A percentile compares a stretch with the other conserved stretches of the same genome.
These are phyloP conservation scores for Protobothrops mucrosquamatus DNA, from an alignment of 2,113 vertebrate species.

Conservation along the genomic window DNA sequence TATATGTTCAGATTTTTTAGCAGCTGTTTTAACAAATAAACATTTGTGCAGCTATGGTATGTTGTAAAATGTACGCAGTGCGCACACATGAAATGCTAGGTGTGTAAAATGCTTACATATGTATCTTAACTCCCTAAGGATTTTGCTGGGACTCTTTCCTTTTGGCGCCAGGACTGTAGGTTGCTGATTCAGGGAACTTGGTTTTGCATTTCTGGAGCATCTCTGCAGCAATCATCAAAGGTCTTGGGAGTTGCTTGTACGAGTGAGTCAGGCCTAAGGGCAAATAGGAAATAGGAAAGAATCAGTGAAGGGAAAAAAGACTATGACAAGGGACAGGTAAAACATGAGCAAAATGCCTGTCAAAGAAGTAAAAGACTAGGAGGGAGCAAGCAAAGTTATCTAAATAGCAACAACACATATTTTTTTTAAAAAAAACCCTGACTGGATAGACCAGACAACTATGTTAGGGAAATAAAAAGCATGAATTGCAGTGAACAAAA, in stretches of 20 bases:
- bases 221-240: background rate
- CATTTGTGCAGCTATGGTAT: background rate
- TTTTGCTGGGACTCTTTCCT: conserved; percentile 33
- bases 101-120: background rate
- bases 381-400: background rate
- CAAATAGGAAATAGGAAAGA: conserved; percentile 11
- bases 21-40: background rate
- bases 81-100: background rate
- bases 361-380: background rate
- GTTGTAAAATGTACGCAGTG: background rate
- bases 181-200: background rate
- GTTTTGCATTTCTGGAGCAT: background rate
- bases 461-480: background rate
- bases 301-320: background rate
- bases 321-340: background rate
- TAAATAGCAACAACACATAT: background rate
- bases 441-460: background rate
- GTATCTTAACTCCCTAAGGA: conserved; percentile 44
- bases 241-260: background rate
- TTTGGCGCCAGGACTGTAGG: background rate
- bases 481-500: conserved; percentile 10
- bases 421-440: background rate
- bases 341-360: background rate
- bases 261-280: background rate
- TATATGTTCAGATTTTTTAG: background rate